Evolutionary conservation across 2,888 invertebrate species (phyloP).

Genomic region (Lithophane leautieri): DNA sequence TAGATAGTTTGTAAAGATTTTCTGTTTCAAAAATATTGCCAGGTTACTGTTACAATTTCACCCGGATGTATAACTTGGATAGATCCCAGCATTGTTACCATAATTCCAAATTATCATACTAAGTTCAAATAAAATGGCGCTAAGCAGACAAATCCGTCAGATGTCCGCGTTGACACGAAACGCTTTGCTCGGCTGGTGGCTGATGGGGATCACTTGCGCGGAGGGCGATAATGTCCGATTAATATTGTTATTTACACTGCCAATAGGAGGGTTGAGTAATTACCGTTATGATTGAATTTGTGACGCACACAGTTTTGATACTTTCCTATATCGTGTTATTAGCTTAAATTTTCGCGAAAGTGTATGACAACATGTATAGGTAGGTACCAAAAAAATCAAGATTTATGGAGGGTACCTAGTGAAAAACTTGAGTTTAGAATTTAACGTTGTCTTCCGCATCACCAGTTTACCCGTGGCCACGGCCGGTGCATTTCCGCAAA

Average conservation of each 20-base stretch:
- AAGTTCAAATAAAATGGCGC: slow-evolving; percentile 12
- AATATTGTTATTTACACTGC: slow-evolving; percentile 41
- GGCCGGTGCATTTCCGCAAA: neutral
- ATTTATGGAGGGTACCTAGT: no score
- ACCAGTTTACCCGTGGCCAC: neutral
- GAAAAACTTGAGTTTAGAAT: neutral
- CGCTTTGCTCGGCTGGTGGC: slow-evolving; percentile 1
- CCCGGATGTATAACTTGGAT: neutral
- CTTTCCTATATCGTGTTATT: neutral
- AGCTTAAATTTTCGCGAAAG: neutral
- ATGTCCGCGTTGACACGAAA: slow-evolving; percentile 35
- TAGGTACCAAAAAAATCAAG: neutral
- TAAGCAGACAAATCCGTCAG: slow-evolving; percentile 23
- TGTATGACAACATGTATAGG: neutral
- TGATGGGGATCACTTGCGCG: slow-evolving; percentile 16
- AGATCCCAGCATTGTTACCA: neutral
- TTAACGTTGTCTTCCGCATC: neutral
- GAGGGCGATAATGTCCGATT: slow-evolving; percentile 26
- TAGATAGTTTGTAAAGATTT: no score
- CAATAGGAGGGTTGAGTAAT: slow-evolving; percentile 35
- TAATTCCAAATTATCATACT: neutral
- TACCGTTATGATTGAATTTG: slow-evolving; percentile 10
- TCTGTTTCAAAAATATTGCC: neutral
- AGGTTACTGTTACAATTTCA: neutral
- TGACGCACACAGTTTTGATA: neutral